Evolutionary conservation across 2,797 vertebrate genomes (phyloP).

Genomic region (Mallotus villosus): DNA sequence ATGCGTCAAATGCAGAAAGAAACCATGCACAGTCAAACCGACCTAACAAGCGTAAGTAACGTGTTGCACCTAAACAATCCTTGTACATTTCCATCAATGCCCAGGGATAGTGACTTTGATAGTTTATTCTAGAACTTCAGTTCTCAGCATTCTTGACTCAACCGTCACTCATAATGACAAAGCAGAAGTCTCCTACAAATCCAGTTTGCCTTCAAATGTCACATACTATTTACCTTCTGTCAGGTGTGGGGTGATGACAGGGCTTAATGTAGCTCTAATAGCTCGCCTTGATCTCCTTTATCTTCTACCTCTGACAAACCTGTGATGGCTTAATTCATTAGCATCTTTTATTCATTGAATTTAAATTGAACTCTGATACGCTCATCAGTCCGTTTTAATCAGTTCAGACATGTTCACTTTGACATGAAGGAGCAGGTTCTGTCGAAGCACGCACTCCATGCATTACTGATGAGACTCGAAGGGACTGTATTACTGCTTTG

Average conservation of each 20-base stretch:
- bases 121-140: too few species aligned
- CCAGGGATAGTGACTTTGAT: too few species aligned
- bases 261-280: conserved; percentile 38
- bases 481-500: not conserved
- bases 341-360: conserved; percentile 37
- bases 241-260: conserved; percentile 20
- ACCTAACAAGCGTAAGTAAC: not conserved
- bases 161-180: not conserved
- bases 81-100: too few species aligned
- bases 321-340: conserved; percentile 58
- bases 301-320: conserved; percentile 24
- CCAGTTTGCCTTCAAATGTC: conserved; percentile 32
- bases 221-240: conserved; percentile 32
- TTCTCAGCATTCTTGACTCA: not conserved
- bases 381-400: conserved; percentile 59
- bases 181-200: not conserved
- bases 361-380: conserved; percentile 51
- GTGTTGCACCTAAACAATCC: not conserved
- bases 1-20: not conserved
- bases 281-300: conserved; percentile 9
- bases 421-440: conserved; percentile 19
- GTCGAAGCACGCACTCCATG: not conserved
- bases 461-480: conserved; percentile 19
- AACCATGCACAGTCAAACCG: not conserved
- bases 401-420: conserved; percentile 36